Evolutionary conservation across 1,140 invertebrate genomes (phyloP).

Genomic region (Amyelois transitella): DNA sequence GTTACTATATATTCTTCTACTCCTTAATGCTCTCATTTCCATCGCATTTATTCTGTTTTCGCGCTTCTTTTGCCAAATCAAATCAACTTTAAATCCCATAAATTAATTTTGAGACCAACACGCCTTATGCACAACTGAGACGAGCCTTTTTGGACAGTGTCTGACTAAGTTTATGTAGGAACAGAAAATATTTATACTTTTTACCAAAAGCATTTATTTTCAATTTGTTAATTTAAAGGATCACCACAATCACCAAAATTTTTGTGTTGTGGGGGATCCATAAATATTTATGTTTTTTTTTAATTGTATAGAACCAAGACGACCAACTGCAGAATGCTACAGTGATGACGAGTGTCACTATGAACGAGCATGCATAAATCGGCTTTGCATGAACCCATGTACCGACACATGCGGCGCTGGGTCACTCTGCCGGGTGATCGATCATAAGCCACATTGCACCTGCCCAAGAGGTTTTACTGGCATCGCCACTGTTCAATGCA

Average conservation of each 20-base stretch:
- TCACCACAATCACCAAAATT: too few species aligned
- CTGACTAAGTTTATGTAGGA: too few species aligned
- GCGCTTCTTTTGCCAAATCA: too few species aligned
- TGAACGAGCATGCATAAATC: conserved; percentile 84
- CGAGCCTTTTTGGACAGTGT: too few species aligned
- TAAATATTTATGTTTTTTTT: conserved; percentile 16
- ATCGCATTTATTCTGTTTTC: too few species aligned
- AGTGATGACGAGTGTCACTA: conserved; percentile 83
- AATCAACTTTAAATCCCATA: too few species aligned
- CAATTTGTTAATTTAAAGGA: neutral
- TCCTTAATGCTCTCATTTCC: too few species aligned
- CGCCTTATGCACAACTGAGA: too few species aligned
- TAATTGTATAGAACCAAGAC: conserved; percentile 68
- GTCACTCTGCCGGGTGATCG: conserved; percentile 85
- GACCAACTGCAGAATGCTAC: conserved; percentile 80
- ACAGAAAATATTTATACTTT: too few species aligned
- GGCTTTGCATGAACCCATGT: conserved; percentile 87
- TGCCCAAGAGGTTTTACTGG: conserved; percentile 87
- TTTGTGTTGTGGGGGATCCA: conserved; percentile 1
- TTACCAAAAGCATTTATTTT: neutral
- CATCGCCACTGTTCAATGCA: conserved; percentile 82
- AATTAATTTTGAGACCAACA: too few species aligned
- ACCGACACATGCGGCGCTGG: conserved; percentile 82
- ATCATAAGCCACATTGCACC: conserved; percentile 84
- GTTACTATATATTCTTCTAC: too few species aligned